Evolutionary conservation across 1,140 invertebrate species (phyloP), one percentile per base, ranked within the genome.

Genomic region (Caenorhabditis briggsae): DNA sequence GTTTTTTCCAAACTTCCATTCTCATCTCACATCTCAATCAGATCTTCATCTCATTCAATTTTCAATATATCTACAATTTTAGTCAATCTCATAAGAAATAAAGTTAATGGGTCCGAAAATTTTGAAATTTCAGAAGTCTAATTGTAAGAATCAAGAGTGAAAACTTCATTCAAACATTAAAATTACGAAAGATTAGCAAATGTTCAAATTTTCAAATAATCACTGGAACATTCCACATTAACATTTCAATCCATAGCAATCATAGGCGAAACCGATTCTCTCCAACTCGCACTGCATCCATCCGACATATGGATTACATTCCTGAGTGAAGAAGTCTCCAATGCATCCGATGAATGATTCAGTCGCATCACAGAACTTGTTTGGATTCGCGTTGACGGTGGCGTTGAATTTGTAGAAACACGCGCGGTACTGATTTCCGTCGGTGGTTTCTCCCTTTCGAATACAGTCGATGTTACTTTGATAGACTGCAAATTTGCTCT

Each of bases 221-320:
- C n/a, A n/a, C n/a, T n/a, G n/a, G n/a, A n/a, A n/a, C n/a, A n/a
- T n/a, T 33, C 33, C 33, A 56, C 12, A 6, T 53, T 85, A 74
- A 33, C 48, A 53, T 5, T 64, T 5, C 43, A 87, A 64, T 41
- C 70, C 61, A 50, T 59, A 82, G 48, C 86, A 87, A 64, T 87
- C 86, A 56, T 84, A 84, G n/a, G 86, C 83, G 56, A 78, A 87
- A n/a, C 82, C 86, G 83, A 84, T 53, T 48, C 86, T 70, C 23
- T 84, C 59, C 25, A 61, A 41, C 43, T 87, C 86, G 59, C 86
- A 87, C 16, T 70, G 20, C 53, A 85, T 58, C 86, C 86, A 87
- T 50, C 86, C 86, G 23, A 78, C 64, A 25, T 84, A 61, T 43
- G 14, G 8, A 48, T 41, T 70, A 16, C 58, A 82, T 25, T 64